A percentile compares a stretch with the other conserved stretches of the same genome.
Conservation (phyloP, 2,888 invertebrate species). For the Osmoderma eremita region DNA sequence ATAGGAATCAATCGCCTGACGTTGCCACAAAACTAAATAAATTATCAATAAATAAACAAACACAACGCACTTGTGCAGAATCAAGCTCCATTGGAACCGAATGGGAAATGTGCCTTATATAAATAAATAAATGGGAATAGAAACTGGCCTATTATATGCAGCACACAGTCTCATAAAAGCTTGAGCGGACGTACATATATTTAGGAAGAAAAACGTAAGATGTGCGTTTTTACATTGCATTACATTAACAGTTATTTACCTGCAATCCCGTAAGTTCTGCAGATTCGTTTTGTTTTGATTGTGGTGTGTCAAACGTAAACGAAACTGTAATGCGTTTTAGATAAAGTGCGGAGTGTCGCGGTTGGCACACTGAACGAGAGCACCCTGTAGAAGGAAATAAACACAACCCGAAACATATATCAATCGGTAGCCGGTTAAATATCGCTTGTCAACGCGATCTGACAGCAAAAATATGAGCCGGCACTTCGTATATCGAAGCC, state of each 20-base stretch:
- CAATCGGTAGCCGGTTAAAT: constrained; percentile 40
- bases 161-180: background rate
- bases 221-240: background rate
- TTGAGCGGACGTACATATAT: background rate
- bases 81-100: constrained; percentile 20
- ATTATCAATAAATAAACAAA: constrained; percentile 36
- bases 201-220: background rate
- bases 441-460: constrained; percentile 44
- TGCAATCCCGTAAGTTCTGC: constrained; percentile 17
- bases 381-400: constrained; percentile 16
- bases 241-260: constrained; percentile 21
- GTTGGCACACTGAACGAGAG: constrained; percentile 5
- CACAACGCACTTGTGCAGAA: constrained; percentile 28
- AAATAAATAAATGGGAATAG: constrained; percentile 16
- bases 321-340: constrained; percentile 5
- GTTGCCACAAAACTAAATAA: constrained; percentile 27
- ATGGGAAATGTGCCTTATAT: constrained; percentile 23
- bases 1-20: background rate
- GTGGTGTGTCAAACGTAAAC: background rate
- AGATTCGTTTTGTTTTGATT: background rate
- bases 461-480: constrained; percentile 43
- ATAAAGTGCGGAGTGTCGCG: background rate
- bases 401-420: constrained; percentile 24
- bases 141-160: background rate
- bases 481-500: constrained; percentile 34